A percentile compares a stretch with the other conserved stretches of the same genome.
These are phyloP conservation scores for Enoplosus armatus DNA, from an alignment of 2,797 vertebrate species.

Conservation along the genomic window DNA sequence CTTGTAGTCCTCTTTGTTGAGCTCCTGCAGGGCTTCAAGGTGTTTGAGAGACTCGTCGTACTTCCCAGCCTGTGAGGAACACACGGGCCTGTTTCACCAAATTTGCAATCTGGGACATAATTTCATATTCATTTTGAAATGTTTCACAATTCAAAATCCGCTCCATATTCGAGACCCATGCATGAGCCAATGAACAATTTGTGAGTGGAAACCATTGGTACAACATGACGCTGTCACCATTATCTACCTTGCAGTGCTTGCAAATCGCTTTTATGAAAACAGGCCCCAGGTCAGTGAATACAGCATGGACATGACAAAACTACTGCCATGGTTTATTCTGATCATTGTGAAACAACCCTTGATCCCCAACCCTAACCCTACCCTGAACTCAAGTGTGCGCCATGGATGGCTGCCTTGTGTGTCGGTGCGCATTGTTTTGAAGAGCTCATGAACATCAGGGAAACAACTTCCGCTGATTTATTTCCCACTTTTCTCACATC, in stretches of 20 bases:
- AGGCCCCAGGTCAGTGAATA: not conserved
- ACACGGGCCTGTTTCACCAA: not conserved
- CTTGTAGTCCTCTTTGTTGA: conserved; percentile 99
- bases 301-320: not conserved
- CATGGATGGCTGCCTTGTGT: too few relatives aligned
- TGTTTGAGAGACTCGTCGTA: conserved; percentile 93
- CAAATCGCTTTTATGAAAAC: not conserved
- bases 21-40: conserved; percentile 91
- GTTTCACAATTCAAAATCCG: not conserved
- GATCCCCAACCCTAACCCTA: too few relatives aligned
- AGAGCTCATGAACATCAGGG: too few relatives aligned
- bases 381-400: too few relatives aligned
- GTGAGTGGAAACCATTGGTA: not conserved
- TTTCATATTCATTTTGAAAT: not conserved
- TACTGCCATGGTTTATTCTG: not conserved
- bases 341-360: not conserved
- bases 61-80: conserved; percentile 87
- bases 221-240: not conserved
- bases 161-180: rapidly evolving
- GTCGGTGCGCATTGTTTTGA: too few relatives aligned
- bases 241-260: not conserved
- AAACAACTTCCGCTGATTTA: too few relatives aligned
- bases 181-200: not conserved
- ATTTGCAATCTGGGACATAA: not conserved
- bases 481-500: too few relatives aligned